phyloP scores from a whole-genome alignment of 2,888 invertebrate genomes.

The Hybos culiciformis region DNA sequence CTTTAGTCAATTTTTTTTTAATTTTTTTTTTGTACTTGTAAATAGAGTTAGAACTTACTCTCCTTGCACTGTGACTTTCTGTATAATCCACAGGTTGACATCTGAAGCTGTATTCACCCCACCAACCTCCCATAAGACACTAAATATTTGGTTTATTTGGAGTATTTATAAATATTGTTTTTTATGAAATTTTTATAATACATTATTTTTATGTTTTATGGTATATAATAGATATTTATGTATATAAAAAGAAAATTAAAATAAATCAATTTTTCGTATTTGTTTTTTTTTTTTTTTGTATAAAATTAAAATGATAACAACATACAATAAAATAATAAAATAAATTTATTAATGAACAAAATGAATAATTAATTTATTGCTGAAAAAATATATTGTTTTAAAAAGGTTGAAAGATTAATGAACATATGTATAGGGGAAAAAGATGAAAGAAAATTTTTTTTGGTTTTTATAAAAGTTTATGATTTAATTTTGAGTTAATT shows the following conservation, averaged over 20 bases:
- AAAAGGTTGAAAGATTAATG: no score
- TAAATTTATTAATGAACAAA: no score
- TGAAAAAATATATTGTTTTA: no score
- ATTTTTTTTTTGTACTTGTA: background rate
- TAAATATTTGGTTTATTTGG: no score
- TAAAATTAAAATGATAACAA: no score
- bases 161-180: no score
- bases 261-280: background rate
- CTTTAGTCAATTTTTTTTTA: background rate
- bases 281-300: background rate
- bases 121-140: conserved; percentile 84
- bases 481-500: background rate
- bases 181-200: background rate
- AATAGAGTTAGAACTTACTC: conserved; percentile 52
- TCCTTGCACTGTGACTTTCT: conserved; percentile 60
- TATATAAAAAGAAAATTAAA: background rate
- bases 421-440: no score
- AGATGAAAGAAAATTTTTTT: background rate
- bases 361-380: no score
- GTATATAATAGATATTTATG: background rate
- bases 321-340: no score
- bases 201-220: background rate
- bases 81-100: conserved; percentile 88
- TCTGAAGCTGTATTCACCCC: conserved; percentile 73
- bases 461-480: background rate